Percentiles rank a stretch among this genome's conserved stretches.
phyloP scores from a whole-genome alignment of 2,888 invertebrate genomes.

The Meandrusa payeni region DNA sequence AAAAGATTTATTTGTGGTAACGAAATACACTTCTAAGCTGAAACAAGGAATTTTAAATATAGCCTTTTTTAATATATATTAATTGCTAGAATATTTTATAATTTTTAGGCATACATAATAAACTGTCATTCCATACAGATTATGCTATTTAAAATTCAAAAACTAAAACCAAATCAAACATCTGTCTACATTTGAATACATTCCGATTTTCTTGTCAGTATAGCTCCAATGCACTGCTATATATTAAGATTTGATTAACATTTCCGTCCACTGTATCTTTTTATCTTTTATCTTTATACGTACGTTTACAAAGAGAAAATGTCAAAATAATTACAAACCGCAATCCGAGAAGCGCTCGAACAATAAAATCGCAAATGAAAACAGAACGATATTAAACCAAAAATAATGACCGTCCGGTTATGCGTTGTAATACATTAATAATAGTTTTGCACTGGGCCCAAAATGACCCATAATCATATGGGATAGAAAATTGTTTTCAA shows the following conservation, averaged over 20 bases:
- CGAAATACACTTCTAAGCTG: too few species aligned
- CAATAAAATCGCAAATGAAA: conserved; percentile 33
- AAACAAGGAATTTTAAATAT: too few species aligned
- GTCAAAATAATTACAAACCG: conserved; percentile 35
- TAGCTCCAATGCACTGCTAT: too few species aligned
- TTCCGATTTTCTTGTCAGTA: too few species aligned
- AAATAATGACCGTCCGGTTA: conserved; percentile 47
- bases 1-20: too few species aligned
- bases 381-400: conserved; percentile 40
- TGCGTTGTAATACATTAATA: conserved; percentile 70
- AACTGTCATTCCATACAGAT: too few species aligned
- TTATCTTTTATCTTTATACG: conserved; percentile 25
- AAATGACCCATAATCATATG: conserved; percentile 76
- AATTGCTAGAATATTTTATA: too few species aligned
- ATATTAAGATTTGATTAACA: conserved; percentile 5
- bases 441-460: conserved; percentile 65
- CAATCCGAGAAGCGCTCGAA: conserved; percentile 36
- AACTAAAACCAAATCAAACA: too few species aligned
- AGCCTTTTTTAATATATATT: too few species aligned
- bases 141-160: too few species aligned
- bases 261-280: conserved; percentile 4
- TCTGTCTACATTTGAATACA: too few species aligned
- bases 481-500: conserved; percentile 77
- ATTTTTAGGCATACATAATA: too few species aligned
- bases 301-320: conserved; percentile 27